Base-by-base conservation (phyloP, 2,888 invertebrate species). In the Caenorhabditis drosophilae region DNA sequence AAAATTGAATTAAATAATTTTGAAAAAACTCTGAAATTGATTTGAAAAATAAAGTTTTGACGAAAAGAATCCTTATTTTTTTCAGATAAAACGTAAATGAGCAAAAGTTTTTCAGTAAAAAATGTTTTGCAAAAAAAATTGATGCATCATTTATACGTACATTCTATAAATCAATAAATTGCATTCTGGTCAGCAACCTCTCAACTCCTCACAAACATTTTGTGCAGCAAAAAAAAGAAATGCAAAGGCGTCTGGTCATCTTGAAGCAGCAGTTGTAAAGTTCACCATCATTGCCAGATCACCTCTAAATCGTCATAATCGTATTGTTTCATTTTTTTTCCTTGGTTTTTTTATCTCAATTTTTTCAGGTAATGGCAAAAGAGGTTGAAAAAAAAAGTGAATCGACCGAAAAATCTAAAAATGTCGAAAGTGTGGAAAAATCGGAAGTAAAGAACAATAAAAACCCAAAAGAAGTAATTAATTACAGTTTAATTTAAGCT, bases 231-330 rank as follows among this genome's bases (percentile, higher is more conserved):
- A 12, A 31, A 12, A 31, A 36, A 9, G n/a, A 9, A 36, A n/a
- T 4, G 31, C 54, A 55, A 59, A 61, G 23, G 47, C 52, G 54
- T 51, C 55, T 55, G 55, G 55, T 61, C 55, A 51, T 25, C 48
- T 25, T 50, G 20, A 53, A 45, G 38, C 23, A 42, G 61, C 23
- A 42, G 61, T 51, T 61, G 61, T 61, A 61, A 61, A 61, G 48
- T 61, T 49, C 60, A 54, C 41, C 34, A 42, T 26, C 47, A 34
- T 4, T 12, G 18, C 27, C 18, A 51, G 23, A 41, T 12, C 54
- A 15, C 26, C 31, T 31, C 31, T 12, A 31, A 31, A 31, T 31
- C 12, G 31, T 31, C 12, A 9, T 9, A 12, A 9, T 31, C 12
- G 6, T 31, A 31, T 12, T 31, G n/a, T 31, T 12, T 31, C 12